Evolutionary conservation across 2,797 vertebrate species (phyloP).

Genomic region (Danio jaintianensis): DNA sequence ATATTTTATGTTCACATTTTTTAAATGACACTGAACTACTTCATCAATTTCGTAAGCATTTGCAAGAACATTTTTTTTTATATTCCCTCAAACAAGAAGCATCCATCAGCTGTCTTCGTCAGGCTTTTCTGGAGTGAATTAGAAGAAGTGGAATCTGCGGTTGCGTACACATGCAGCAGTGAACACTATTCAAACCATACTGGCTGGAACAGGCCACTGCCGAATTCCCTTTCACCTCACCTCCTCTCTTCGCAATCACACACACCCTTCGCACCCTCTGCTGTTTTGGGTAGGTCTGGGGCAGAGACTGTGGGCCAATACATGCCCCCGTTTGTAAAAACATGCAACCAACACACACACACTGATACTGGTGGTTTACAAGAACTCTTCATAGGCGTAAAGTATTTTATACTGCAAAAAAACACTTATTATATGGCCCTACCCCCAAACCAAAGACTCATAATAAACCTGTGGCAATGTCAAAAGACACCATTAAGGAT

Average conservation of each 20-base stretch:
- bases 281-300: constrained; percentile 33
- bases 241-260: constrained; percentile 5
- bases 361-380: no score
- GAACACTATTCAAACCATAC: constrained; percentile 35
- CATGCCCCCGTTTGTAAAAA: constrained; percentile 20
- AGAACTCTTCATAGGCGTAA: no score
- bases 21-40: neutral
- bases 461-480: no score
- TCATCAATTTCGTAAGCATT: neutral
- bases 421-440: no score
- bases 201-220: constrained; percentile 43
- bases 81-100: neutral
- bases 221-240: constrained; percentile 21
- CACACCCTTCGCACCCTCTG: neutral
- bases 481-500: no score
- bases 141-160: constrained; percentile 41
- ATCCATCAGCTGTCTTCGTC: neutral
- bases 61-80: neutral
- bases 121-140: constrained; percentile 25
- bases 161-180: constrained; percentile 7
- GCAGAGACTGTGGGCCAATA: constrained; percentile 13
- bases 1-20: neutral
- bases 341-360: constrained; percentile 33
- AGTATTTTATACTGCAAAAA: no score
- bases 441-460: no score